Evolutionary conservation across 2,113 vertebrate species (phyloP), one percentile per base, ranked within the genome.

Genomic region (Carassius auratus): DNA sequence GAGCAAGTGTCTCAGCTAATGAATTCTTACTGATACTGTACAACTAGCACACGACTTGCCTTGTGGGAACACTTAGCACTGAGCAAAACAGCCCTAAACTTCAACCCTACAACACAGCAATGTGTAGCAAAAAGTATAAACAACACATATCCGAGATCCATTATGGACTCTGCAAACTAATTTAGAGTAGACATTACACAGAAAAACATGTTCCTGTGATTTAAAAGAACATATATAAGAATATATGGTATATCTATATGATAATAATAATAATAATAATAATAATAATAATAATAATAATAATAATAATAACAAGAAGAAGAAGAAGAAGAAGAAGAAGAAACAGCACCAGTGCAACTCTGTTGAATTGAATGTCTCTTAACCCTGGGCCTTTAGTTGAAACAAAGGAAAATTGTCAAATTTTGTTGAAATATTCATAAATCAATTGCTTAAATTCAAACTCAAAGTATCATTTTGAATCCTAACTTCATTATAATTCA

Each of bases 21-120:
- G 55, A 76, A 84, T 84, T 73, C 45, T 68, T 23, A 83, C 33
- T 4, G 26, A 84, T 83, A 57, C 55, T 75, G 36, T 48, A 15
- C 10, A 74, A 52, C 59, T 74, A 74, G 42, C 15, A 14, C 33
- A 30, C n/a, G 1, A 8, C 62, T 68, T 81, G 62, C 62, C 62
- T 26, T 33, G 13, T 62, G 71, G 83, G 83, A 84, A 30, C 69
- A 78, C 84, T 85, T 85, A 78, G 23, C 62, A 59, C 13, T 3
- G 30, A 55, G 62, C 36, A 76, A 57, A 85, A 69, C 19, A 36
- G 45, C 61, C 23, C 62, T 76, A 84, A 76, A 84, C 13, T 30
- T 23, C 38, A 48, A 23, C 14, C 15, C 83, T 13, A 76, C 55
- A 38, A 62, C 23, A 38, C 61, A 52, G 2, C 17, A 38, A 61